phyloP scores from a whole-genome alignment of 2,113 vertebrate species.

The Orientallactaga bullata region DNA sequence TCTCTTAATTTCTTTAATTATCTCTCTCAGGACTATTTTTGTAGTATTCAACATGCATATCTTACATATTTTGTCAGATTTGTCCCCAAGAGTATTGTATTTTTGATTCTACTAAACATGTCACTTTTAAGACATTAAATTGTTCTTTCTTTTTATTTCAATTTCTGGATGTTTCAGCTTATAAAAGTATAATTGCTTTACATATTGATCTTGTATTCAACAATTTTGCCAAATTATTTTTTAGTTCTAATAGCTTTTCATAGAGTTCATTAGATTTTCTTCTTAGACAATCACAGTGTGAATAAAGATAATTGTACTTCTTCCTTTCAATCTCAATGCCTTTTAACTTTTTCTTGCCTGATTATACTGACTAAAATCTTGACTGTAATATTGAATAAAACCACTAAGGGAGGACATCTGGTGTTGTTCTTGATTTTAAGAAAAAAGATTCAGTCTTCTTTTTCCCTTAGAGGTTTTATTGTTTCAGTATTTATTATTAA shows the following conservation, averaged over 20 bases:
- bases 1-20: neutral
- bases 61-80: neutral
- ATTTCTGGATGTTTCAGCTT: slow-evolving; percentile 47
- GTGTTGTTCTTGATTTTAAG: slow-evolving; percentile 30
- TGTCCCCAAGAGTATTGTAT: neutral
- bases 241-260: slow-evolving; percentile 26
- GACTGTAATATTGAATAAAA: slow-evolving; percentile 1
- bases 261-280: neutral
- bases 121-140: slow-evolving; percentile 23
- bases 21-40: slow-evolving; percentile 29
- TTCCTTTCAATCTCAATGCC: neutral
- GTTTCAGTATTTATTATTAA: too few relatives aligned
- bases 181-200: neutral
- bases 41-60: neutral
- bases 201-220: neutral
- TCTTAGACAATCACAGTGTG: neutral
- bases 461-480: slow-evolving; percentile 6
- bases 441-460: neutral
- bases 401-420: neutral
- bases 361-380: neutral
- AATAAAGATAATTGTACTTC: slow-evolving; percentile 33
- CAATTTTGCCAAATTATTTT: slow-evolving; percentile 21
- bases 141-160: slow-evolving; percentile 47
- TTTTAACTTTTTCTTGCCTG: neutral
- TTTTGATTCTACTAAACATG: neutral